Conservation (phyloP, 2,888 invertebrate genomes). For the Drosophila cracens region DNA sequence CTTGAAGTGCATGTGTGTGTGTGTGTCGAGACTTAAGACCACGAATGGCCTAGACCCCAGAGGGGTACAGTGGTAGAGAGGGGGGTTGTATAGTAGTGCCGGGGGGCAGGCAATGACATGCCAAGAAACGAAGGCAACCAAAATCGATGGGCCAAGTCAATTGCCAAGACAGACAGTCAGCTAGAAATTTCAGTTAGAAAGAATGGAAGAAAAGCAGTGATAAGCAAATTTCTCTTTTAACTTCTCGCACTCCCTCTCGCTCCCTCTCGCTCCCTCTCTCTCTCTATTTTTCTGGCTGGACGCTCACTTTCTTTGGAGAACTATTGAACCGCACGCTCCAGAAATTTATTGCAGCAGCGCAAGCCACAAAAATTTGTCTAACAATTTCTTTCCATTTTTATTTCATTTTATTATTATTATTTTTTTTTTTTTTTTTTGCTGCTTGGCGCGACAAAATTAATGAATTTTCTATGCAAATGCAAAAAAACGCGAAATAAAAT, state of each 20-base stretch:
- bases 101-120: conserved; percentile 66
- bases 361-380: conserved; percentile 74
- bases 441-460: conserved; percentile 70
- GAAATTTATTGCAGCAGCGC: conserved; percentile 71
- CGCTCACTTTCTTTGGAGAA: conserved; percentile 65
- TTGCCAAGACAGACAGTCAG: conserved; percentile 46
- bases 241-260: neutral
- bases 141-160: conserved; percentile 58
- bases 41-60: conserved; percentile 2
- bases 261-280: neutral
- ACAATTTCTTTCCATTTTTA: conserved; percentile 47
- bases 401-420: conserved; percentile 11
- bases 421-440: conserved; percentile 2
- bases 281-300: neutral
- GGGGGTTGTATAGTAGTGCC: neutral
- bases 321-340: conserved; percentile 57
- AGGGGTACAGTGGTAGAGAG: neutral
- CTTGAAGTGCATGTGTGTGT: conserved; percentile 70
- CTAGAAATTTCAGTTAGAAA: conserved; percentile 34
- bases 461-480: conserved; percentile 80
- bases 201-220: conserved; percentile 66
- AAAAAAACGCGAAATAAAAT: conserved; percentile 76
- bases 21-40: conserved; percentile 47
- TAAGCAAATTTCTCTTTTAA: conserved; percentile 62
- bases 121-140: conserved; percentile 59